phyloP scores from a whole-genome alignment of 2,797 vertebrate genomes.

The Pipistrellus kuhlii region DNA sequence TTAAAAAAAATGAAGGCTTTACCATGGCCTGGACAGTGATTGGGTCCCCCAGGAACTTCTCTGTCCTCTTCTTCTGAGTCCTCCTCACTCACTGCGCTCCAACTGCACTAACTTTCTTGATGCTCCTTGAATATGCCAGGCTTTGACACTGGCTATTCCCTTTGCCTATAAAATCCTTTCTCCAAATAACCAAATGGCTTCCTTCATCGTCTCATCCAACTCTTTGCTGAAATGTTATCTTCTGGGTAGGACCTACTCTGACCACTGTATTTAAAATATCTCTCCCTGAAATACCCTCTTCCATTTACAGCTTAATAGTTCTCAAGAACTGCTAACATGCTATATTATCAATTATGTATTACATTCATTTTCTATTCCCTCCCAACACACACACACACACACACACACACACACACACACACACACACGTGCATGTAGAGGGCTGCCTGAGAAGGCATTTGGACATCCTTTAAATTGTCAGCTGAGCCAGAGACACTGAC shows the following conservation, averaged over 20 bases:
- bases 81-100: neutral
- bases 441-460: too few species aligned
- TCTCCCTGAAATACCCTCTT: neutral
- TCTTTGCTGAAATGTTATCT: neutral
- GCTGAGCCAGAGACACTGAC: too few species aligned
- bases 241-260: neutral
- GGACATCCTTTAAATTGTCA: too few species aligned
- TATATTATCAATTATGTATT: neutral
- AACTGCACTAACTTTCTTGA: neutral
- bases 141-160: neutral
- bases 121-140: neutral
- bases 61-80: neutral
- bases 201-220: neutral
- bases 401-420: neutral
- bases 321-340: neutral
- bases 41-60: neutral
- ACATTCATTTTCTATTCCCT: neutral
- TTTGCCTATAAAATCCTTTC: neutral
- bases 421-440: neutral
- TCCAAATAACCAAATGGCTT: neutral
- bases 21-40: too few species aligned
- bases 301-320: neutral
- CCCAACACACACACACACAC: neutral
- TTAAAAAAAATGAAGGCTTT: neutral
- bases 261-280: slow-evolving; percentile 25